These are phyloP conservation scores for Pachycephus smyrnensis DNA, from an alignment of 2,888 invertebrate genomes.

Conservation along the genomic window DNA sequence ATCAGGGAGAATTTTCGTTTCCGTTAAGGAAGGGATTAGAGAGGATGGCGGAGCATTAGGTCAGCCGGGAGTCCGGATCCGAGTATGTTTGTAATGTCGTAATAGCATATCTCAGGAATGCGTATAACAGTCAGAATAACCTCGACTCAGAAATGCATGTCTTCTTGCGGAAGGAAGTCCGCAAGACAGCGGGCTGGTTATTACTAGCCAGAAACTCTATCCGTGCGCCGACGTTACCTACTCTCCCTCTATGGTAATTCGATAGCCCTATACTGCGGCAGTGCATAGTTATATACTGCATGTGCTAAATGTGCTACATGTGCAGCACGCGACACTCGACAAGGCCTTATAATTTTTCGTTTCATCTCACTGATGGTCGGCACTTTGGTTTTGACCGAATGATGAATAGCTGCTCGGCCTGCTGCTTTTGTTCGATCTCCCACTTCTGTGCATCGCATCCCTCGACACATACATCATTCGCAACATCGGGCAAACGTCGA, in stretches of 20 bases:
- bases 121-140: neutral
- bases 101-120: neutral
- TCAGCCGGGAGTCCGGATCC: neutral
- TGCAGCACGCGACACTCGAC: no score
- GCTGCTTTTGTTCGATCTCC: no score
- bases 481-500: constrained; percentile 54
- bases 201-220: no score
- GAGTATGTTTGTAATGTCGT: neutral
- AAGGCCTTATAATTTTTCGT: constrained; percentile 37
- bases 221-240: no score
- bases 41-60: neutral
- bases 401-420: no score
- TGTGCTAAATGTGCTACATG: no score
- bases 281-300: no score
- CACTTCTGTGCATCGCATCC: constrained; percentile 14
- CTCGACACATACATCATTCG: constrained; percentile 42
- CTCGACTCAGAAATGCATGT: neutral
- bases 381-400: no score
- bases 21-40: no score
- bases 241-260: no score
- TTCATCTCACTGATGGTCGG: neutral
- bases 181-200: constrained; percentile 3
- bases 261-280: no score
- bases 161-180: constrained; percentile 11
- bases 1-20: no score